Evolutionary conservation across 2,797 vertebrate genomes (phyloP).

Genomic region (Chelonia mydas): DNA sequence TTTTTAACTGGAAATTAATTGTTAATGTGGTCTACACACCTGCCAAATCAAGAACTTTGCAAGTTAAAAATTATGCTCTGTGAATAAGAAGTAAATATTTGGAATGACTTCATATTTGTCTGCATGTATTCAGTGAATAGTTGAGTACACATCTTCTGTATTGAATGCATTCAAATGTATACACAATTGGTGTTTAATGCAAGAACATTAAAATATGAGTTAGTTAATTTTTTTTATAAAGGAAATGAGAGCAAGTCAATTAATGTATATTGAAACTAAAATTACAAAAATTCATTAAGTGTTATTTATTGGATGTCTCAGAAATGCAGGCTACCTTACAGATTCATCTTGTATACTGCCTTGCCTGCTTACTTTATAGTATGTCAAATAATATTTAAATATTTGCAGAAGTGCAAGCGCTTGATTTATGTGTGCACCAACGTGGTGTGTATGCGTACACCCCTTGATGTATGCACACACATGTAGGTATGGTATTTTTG

Average conservation of each 20-base stretch:
- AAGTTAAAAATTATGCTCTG: background rate
- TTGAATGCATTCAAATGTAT: background rate
- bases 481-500: background rate
- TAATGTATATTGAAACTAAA: no score
- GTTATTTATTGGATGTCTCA: background rate
- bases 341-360: fast-evolving
- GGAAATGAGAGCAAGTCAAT: no score
- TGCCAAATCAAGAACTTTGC: background rate
- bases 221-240: no score
- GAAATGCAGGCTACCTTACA: background rate
- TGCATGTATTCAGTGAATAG: background rate
- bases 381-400: background rate
- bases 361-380: background rate
- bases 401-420: background rate
- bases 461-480: background rate
- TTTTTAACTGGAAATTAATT: conserved; percentile 33
- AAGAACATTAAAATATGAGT: background rate
- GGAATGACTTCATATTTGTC: conserved; percentile 16
- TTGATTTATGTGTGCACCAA: background rate
- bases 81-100: background rate
- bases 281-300: no score
- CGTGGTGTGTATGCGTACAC: background rate
- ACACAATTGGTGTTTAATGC: background rate
- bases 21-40: background rate
- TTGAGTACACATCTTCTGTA: background rate